phyloP scores from a whole-genome alignment of 2,113 vertebrate genomes.

The Craseonycteris thonglongyai region DNA sequence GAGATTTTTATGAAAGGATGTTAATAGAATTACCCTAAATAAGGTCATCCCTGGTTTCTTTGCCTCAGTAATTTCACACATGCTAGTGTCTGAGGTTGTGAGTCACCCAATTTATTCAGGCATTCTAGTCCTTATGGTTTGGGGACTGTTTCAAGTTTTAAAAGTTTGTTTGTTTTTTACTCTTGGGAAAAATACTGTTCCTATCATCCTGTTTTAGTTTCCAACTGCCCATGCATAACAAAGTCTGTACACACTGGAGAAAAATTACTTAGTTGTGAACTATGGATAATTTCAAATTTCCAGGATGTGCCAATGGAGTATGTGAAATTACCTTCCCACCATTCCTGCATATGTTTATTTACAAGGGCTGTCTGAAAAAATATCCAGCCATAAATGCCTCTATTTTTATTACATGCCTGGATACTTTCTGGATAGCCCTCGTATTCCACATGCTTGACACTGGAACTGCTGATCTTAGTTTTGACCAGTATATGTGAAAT shows the following conservation, averaged over 20 bases:
- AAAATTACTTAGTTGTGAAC: neutral
- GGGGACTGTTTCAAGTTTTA: neutral
- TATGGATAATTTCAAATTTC: neutral
- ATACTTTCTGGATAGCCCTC: too few relatives aligned
- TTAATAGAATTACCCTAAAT: neutral
- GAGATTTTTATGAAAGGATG: neutral
- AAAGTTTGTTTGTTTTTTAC: neutral
- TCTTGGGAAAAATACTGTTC: neutral
- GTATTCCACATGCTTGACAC: neutral
- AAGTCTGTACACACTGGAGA: neutral
- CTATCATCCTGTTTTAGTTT: neutral
- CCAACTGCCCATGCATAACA: neutral
- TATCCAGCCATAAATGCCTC: too few relatives aligned
- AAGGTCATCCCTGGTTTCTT: neutral
- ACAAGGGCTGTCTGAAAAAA: too few relatives aligned
- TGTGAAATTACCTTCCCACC: neutral
- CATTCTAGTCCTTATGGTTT: neutral
- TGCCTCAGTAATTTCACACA: neutral
- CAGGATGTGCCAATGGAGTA: neutral
- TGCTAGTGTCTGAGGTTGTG: neutral
- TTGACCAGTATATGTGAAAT: neutral
- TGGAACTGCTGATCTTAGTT: neutral
- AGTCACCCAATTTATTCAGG: neutral
- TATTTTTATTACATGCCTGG: too few relatives aligned
- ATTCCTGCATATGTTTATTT: neutral